Percentiles rank a stretch among this genome's conserved stretches.
These are phyloP conservation scores for Rattus rattus DNA, from an alignment of 2,113 vertebrate genomes.

Conservation along the genomic window DNA sequence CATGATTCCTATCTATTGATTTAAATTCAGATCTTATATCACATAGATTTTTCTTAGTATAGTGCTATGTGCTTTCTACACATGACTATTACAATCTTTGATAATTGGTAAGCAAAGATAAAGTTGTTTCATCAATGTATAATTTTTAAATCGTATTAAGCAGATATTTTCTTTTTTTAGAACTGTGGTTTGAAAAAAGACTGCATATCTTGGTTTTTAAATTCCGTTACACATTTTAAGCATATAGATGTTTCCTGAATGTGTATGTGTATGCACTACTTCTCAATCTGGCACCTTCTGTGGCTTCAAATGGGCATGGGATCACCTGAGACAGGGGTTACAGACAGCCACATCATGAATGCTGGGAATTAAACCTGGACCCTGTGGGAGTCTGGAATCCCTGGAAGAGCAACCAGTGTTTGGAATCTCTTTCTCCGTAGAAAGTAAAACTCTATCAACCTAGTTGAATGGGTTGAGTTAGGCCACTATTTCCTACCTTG, in stretches of 20 bases:
- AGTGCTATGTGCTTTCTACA: not conserved
- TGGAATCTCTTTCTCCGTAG: too few relatives aligned
- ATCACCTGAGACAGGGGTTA: too few relatives aligned
- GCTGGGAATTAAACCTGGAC: accelerated
- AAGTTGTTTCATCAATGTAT: too few relatives aligned
- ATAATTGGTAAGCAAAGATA: not conserved
- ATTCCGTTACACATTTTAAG: not conserved
- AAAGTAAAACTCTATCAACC: too few relatives aligned
- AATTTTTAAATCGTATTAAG: not conserved
- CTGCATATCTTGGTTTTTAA: not conserved
- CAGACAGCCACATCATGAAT: accelerated
- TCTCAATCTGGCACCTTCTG: not conserved
- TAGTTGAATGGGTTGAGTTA: not conserved
- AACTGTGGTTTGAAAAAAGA: not conserved
- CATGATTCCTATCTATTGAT: not conserved
- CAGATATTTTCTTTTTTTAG: not conserved
- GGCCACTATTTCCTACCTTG: not conserved
- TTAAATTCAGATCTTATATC: not conserved
- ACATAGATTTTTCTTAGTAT: not conserved
- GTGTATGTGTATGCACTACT: not conserved
- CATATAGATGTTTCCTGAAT: not conserved
- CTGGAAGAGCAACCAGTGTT: not conserved
- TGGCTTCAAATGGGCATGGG: not conserved
- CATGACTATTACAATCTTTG: not conserved
- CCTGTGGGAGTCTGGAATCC: not conserved